A percentile compares a stretch with the other conserved stretches of the same genome.
Conservation (phyloP, 1,140 invertebrate genomes). For the Alviniconcha marisindica region DNA sequence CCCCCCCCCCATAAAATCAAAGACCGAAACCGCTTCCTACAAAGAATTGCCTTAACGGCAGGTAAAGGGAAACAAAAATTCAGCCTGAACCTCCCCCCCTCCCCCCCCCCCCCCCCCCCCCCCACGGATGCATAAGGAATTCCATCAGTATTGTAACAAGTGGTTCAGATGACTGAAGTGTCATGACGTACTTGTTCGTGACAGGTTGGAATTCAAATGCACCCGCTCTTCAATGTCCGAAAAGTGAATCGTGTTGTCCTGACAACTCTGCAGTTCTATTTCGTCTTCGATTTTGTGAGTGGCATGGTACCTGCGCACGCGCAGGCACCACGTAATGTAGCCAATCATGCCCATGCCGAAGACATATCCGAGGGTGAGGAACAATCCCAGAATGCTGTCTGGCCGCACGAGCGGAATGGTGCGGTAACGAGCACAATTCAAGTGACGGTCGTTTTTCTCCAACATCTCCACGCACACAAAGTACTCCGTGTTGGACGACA, state of each 20-base stretch:
- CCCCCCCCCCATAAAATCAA: no score
- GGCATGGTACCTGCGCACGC: background rate
- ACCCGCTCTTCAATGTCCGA: constrained; percentile 29
- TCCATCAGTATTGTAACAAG: no score
- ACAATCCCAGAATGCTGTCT: constrained; percentile 39
- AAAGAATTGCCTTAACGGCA: no score
- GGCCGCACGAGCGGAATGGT: constrained; percentile 38
- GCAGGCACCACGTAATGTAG: constrained; percentile 37
- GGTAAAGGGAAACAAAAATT: no score
- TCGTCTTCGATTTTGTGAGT: background rate
- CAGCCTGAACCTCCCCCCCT: no score
- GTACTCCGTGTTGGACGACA: constrained; percentile 24
- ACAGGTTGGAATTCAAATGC: constrained; percentile 18
- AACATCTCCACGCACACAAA: constrained; percentile 27
- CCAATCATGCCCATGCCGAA: constrained; percentile 27
- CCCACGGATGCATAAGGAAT: no score
- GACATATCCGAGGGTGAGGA: constrained; percentile 39
- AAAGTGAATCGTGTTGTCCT: background rate
- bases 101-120: no score
- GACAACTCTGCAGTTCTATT: constrained; percentile 8
- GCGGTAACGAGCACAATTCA: constrained; percentile 23
- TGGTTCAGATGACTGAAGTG: no score
- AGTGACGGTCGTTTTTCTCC: constrained; percentile 2
- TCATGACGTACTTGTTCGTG: background rate
- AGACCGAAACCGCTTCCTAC: no score